Evolutionary conservation across 1,140 invertebrate genomes (phyloP).

Genomic region (Scaptomyza hsui): DNA sequence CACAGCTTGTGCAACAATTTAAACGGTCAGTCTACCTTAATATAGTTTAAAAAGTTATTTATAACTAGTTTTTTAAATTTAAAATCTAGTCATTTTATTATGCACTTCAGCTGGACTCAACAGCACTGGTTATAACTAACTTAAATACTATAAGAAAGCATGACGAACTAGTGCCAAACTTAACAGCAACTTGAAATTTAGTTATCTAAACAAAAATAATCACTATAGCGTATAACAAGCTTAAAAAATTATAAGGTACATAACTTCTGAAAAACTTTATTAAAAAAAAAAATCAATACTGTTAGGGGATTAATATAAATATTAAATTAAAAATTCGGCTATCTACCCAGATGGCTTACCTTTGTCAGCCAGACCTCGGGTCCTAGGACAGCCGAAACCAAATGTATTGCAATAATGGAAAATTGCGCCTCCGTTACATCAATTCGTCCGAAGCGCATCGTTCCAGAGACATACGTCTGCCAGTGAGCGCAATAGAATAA

Average conservation of each 20-base stretch:
- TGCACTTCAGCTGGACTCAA: neutral
- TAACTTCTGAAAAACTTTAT: slow-evolving; percentile 67
- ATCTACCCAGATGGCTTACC: slow-evolving; percentile 85
- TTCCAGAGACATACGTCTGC: slow-evolving; percentile 99
- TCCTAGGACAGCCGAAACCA: slow-evolving; percentile 94
- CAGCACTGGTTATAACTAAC: neutral
- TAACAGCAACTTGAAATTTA: slow-evolving; percentile 11
- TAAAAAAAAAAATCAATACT: slow-evolving; percentile 30
- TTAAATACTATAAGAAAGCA: neutral
- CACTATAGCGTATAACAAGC: slow-evolving; percentile 19
- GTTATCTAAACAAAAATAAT: neutral
- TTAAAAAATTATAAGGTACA: slow-evolving; percentile 24
- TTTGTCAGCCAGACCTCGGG: slow-evolving; percentile 92
- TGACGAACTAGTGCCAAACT: neutral
- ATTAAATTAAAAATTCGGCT: neutral
- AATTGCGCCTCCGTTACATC: slow-evolving; percentile 99
- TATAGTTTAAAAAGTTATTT: neutral
- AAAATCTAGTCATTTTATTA: neutral
- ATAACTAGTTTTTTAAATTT: neutral
- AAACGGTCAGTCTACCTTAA: neutral
- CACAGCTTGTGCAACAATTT: slow-evolving; percentile 21
- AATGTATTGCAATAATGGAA: slow-evolving; percentile 94
- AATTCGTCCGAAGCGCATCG: slow-evolving; percentile 95
- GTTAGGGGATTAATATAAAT: slow-evolving; percentile 6
- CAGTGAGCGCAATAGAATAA: slow-evolving; percentile 99